Conservation (phyloP, 2,888 invertebrate species). For the Scaeva pyrastri region DNA sequence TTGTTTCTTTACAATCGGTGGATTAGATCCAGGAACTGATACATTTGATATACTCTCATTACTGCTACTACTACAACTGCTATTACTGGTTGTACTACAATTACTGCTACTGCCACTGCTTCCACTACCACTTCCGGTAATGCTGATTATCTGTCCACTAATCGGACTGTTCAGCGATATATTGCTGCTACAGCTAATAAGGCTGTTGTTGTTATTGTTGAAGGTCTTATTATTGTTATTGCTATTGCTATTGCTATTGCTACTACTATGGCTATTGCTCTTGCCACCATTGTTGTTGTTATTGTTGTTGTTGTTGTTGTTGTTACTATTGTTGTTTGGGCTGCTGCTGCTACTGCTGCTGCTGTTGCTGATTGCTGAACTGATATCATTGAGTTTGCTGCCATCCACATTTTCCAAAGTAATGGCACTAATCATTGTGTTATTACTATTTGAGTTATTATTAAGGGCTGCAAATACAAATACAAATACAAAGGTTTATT, state of each 20-base stretch:
- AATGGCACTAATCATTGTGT: constrained; percentile 74
- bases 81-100: constrained; percentile 75
- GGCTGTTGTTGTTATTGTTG: constrained; percentile 74
- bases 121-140: constrained; percentile 78
- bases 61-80: constrained; percentile 77
- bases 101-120: constrained; percentile 74
- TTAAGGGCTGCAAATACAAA: constrained; percentile 79
- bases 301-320: constrained; percentile 55
- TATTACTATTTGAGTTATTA: constrained; percentile 76
- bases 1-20: constrained; percentile 86
- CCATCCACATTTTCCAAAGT: constrained; percentile 69
- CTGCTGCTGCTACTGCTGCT: constrained; percentile 57
- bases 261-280: constrained; percentile 78
- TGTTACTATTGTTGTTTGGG: constrained; percentile 28
- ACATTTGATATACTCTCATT: constrained; percentile 77
- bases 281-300: constrained; percentile 77
- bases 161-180: constrained; percentile 70
- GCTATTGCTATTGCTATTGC: constrained; percentile 76
- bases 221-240: constrained; percentile 76
- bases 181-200: constrained; percentile 77
- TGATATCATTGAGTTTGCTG: constrained; percentile 69
- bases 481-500: constrained; percentile 31
- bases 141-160: constrained; percentile 77
- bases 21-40: constrained; percentile 78
- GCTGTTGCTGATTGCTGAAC: constrained; percentile 66